These are phyloP conservation scores for Venusia cambrica DNA, from an alignment of 2,888 invertebrate genomes.

Conservation along the genomic window DNA sequence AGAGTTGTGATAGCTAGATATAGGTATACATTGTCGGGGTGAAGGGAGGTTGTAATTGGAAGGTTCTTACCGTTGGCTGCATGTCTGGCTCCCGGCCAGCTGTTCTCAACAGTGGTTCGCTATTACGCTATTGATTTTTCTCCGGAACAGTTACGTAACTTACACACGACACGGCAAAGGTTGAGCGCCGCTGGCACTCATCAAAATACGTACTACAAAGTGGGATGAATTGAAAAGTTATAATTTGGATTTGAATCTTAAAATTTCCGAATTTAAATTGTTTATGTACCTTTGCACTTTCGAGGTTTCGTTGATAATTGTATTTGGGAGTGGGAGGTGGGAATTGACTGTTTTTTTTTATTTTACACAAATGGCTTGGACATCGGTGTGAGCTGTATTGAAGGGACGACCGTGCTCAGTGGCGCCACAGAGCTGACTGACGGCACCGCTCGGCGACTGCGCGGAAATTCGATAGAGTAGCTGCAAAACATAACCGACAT, in stretches of 20 bases:
- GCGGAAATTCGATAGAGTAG: slow-evolving; percentile 40
- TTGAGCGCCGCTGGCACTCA: slow-evolving; percentile 59
- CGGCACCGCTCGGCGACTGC: slow-evolving; percentile 56
- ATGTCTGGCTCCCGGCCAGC: slow-evolving; percentile 70
- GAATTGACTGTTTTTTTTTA: slow-evolving; percentile 45
- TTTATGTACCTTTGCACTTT: slow-evolving; percentile 12
- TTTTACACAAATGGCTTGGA: slow-evolving; percentile 48
- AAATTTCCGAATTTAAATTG: too few species aligned
- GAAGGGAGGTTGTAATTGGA: too few species aligned
- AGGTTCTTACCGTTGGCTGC: slow-evolving; percentile 67
- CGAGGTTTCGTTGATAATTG: slow-evolving; percentile 7
- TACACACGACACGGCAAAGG: slow-evolving; percentile 56
- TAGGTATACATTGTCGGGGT: too few species aligned
- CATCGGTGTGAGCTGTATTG: slow-evolving; percentile 32
- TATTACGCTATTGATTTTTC: slow-evolving; percentile 76
- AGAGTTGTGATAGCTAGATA: too few species aligned
- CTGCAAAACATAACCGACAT: slow-evolving; percentile 30
- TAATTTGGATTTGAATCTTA: slow-evolving; percentile 20
- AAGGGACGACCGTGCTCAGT: slow-evolving; percentile 54
- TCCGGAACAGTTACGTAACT: slow-evolving; percentile 75
- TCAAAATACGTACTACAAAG: slow-evolving; percentile 47
- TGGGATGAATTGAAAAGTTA: slow-evolving; percentile 34
- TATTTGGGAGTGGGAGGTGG: slow-evolving; percentile 48
- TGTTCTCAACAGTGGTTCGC: slow-evolving; percentile 66
- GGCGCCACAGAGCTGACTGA: slow-evolving; percentile 68